A percentile compares a stretch with the other conserved stretches of the same genome.
These are phyloP conservation scores for Patagioenas fasciata DNA, from an alignment of 2,113 vertebrate species.

Conservation along the genomic window DNA sequence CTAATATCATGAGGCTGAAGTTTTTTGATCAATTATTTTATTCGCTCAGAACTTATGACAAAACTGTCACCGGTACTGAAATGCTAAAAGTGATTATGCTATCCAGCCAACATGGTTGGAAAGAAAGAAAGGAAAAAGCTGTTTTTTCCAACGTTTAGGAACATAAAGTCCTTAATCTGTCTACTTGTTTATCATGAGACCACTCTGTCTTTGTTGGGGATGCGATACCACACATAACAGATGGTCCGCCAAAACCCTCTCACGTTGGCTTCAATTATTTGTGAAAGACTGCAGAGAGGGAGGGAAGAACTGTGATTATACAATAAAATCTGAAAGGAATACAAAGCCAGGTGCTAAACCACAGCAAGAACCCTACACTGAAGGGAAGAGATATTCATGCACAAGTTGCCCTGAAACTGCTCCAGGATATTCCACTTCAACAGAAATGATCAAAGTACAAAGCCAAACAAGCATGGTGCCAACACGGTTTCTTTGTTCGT, in stretches of 20 bases:
- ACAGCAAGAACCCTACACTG: background rate
- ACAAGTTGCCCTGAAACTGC: background rate
- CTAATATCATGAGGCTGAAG: background rate
- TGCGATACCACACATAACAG: conserved; percentile 27
- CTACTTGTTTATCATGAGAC: conserved; percentile 45
- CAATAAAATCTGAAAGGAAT: background rate
- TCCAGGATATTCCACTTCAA: background rate
- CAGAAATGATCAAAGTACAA: background rate
- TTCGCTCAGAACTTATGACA: conserved; percentile 5
- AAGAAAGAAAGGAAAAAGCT: background rate
- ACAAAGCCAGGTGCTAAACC: conserved; percentile 7
- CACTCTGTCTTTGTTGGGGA: conserved; percentile 5
- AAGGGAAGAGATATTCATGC: background rate
- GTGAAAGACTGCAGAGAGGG: background rate
- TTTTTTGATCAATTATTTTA: background rate
- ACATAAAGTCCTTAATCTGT: conserved; percentile 39
- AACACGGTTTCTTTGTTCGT: background rate
- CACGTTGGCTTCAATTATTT: conserved; percentile 44
- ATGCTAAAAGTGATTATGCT: background rate
- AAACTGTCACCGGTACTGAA: background rate
- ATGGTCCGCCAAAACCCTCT: background rate
- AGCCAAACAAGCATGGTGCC: background rate
- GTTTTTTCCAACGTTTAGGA: conserved; percentile 14
- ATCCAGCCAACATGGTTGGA: background rate
- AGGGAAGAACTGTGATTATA: background rate